These are phyloP conservation scores for Fundulus diaphanus DNA, from an alignment of 2,797 vertebrate species.

Conservation along the genomic window DNA sequence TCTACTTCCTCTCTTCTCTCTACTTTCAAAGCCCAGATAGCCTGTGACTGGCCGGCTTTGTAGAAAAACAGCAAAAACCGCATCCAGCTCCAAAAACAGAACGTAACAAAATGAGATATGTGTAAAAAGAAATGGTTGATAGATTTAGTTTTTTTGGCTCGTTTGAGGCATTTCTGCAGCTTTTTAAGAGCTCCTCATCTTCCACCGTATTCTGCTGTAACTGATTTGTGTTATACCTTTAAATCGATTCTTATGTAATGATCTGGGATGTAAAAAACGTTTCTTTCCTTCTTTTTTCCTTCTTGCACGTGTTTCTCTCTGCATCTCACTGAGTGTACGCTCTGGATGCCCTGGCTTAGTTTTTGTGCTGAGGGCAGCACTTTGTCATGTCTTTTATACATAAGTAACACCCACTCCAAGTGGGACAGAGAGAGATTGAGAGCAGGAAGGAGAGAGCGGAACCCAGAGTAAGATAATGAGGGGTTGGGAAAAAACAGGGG, in stretches of 20 bases:
- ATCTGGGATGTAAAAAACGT: neutral
- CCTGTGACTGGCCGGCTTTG: slow-evolving; percentile 24
- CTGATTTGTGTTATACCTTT: neutral
- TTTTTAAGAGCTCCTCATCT: neutral
- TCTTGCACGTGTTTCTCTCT: slow-evolving; percentile 9
- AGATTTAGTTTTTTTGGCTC: neutral
- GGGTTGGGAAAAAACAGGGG: slow-evolving; percentile 45
- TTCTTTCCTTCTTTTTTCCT: neutral
- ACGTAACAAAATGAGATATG: neutral
- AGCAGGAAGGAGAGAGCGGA: slow-evolving; percentile 1
- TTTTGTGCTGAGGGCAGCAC: slow-evolving; percentile 71
- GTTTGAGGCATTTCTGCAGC: neutral
- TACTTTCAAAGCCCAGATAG: slow-evolving; percentile 28
- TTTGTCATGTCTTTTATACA: slow-evolving; percentile 70
- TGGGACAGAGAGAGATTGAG: slow-evolving; percentile 18
- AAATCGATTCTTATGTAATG: slow-evolving; percentile 2
- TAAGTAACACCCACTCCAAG: slow-evolving; percentile 69
- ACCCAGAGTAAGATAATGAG: slow-evolving; percentile 39
- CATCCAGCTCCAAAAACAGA: slow-evolving; percentile 11
- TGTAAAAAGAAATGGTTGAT: neutral
- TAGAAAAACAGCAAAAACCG: slow-evolving; percentile 13
- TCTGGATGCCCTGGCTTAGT: slow-evolving; percentile 41
- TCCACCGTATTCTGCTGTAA: neutral
- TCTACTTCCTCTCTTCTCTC: slow-evolving; percentile 43
- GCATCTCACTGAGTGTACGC: slow-evolving; percentile 7